Percentiles rank a stretch among this genome's conserved stretches.
These are phyloP conservation scores for Dermolepida albohirtum DNA, from an alignment of 2,888 invertebrate genomes.

Conservation along the genomic window DNA sequence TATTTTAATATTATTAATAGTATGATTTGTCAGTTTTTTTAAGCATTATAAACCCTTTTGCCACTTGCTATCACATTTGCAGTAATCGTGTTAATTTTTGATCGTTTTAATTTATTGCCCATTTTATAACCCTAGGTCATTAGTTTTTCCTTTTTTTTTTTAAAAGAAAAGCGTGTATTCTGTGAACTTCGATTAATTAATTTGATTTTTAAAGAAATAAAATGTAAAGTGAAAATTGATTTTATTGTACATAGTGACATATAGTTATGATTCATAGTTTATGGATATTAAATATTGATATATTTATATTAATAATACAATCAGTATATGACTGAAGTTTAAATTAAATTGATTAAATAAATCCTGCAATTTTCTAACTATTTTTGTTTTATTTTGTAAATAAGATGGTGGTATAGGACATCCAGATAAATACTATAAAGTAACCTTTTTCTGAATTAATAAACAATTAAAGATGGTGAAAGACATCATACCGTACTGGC, in stretches of 20 bases:
- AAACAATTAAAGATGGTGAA: no score
- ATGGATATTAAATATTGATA: constrained; percentile 65
- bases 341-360: constrained; percentile 57
- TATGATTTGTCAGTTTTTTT: no score
- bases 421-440: no score
- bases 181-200: no score
- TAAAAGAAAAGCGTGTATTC: no score
- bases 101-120: background rate
- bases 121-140: no score
- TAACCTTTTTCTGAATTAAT: no score
- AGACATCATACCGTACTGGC: no score
- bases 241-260: constrained; percentile 64
- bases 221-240: constrained; percentile 48
- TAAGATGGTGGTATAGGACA: no score
- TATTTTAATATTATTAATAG: no score
- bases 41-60: no score
- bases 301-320: constrained; percentile 63
- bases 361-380: constrained; percentile 57
- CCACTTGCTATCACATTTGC: background rate
- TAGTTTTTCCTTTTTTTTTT: no score
- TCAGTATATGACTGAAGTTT: constrained; percentile 61
- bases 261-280: constrained; percentile 58
- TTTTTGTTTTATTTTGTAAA: constrained; percentile 22
- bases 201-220: constrained; percentile 9
- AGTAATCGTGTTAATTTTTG: constrained; percentile 3